Evolutionary conservation across 2,113 vertebrate genomes (phyloP), one percentile per base, ranked within the genome.

Genomic region (Lepus americanus): DNA sequence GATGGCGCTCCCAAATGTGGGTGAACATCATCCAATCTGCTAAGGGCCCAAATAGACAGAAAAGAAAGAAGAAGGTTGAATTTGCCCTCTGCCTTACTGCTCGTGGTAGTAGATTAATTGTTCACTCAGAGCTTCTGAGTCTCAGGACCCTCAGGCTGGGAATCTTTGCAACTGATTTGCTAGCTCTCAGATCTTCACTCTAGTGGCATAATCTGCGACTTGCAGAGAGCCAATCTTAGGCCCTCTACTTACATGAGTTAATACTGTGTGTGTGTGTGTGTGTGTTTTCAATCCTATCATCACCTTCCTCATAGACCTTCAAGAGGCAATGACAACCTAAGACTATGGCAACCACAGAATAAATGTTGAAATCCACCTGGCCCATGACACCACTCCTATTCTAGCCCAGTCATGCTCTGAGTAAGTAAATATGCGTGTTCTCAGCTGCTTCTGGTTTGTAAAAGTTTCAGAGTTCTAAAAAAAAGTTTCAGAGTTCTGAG

Each of bases 371-470:
- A 14, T 39, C 67, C 10, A 55, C 19, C 13, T 44, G 25, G 19
- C n/a, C 44, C 25, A 31, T 61, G 25, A 61, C 6, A 14, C 6
- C 19, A 59, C 19, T 73, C 44, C 44, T 27, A 61, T 7, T 61
- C 20, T 9, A 53, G 1, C 0, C 61, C 6, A n/a, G 55, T 13
- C 4, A 0, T 63, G 23, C 12, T 64, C 12, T 31, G 1, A 51
- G 79, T 36, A 67, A 67, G 39, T 17, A 16, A n/a, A 11, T 67
- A 13, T 22, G 44, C 49, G 63, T 51, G 12, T 23, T 16, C 53
- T 31, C 12, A 73, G 20, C 22, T 7, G 12, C 16, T 66, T 49
- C 19, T 4, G 51, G 19, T 16, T 0, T 2, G 19, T 51, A 33
- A 36, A 36, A 31, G 16, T 49, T 80, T 87, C 19, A 87, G 79